Evolutionary conservation across 2,888 invertebrate genomes (phyloP), one percentile per base, ranked within the genome.

Genomic region (Campoplex nolae): DNA sequence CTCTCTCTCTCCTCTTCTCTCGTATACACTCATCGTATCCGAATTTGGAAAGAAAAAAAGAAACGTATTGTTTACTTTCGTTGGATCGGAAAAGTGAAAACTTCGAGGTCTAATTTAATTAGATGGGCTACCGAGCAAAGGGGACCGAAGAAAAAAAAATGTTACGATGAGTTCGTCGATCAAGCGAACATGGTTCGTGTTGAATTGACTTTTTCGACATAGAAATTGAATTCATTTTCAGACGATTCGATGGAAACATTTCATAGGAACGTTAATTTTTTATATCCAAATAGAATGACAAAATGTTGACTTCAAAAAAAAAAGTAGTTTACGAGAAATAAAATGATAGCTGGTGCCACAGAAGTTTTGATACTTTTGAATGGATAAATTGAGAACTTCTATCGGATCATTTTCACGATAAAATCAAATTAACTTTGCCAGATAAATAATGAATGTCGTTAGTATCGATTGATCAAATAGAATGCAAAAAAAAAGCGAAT

Each of bases 31-130:
- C 51, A 4, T 32, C 71, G 16, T 32, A 71, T 32, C 8, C 71
- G 62, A 76, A 62, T 45, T 62, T 45, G 58, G 32, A 62, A 45
- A 62, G 70, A 23, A 48, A 70, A 70, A 70, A 42, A 23, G 6
- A 23, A 68, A 13, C n/a, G 8, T 42, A 11, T 38, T 42, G 35
- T 68, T 68, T 38, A 11, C 67, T 68, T n/a, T 68, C n/a, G 67
- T 42, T 13, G 11, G 32, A 51, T 51, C n/a, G 54, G 16, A 11
- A 54, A 73, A 73, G 73, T 56, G 56, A 35, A 73, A 0, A 56
- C 38, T 38, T 51, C 51, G 18, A 23, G 51, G 28, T 71, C 51
- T 32, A 32, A 62, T 62, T 62, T 16, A 62, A 62, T 62, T 62
- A 62, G 32, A 62, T 32, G 16, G 4, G n/a, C 62, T 7, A 32